Evolutionary conservation across 2,113 vertebrate species (phyloP).

Genomic region (Indri indri): DNA sequence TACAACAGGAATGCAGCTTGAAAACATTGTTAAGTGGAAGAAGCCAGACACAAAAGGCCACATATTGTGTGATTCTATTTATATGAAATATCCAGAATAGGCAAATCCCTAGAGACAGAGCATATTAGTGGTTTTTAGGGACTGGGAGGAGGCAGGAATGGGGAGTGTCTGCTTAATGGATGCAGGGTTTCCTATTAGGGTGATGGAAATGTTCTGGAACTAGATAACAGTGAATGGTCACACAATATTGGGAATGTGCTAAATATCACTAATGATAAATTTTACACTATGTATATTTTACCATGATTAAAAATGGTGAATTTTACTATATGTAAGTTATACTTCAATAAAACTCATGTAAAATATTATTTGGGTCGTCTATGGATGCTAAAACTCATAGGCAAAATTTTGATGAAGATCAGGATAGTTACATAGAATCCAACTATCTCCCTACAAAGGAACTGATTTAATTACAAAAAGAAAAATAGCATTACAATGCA

Average conservation of each 20-base stretch:
- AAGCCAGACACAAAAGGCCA: background rate
- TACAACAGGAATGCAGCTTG: too few relatives aligned
- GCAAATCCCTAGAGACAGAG: background rate
- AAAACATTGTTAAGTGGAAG: background rate
- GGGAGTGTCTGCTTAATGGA: background rate
- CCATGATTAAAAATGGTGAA: background rate
- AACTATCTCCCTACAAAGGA: background rate
- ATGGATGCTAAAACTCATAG: background rate
- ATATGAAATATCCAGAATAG: background rate
- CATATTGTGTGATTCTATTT: background rate
- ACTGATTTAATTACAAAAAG: background rate
- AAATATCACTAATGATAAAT: background rate
- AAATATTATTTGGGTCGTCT: background rate
- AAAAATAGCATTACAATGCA: background rate
- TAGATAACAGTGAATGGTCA: background rate
- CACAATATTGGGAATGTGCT: background rate
- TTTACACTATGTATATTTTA: background rate
- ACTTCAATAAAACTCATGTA: constrained; percentile 10
- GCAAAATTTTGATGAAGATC: background rate
- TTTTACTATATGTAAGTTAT: background rate
- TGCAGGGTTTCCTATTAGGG: background rate
- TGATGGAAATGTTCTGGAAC: background rate
- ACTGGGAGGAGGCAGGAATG: background rate
- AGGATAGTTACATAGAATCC: background rate
- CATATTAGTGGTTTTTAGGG: background rate